Conservation (phyloP, 2,113 vertebrate genomes). For the Xenus cinereus region DNA sequence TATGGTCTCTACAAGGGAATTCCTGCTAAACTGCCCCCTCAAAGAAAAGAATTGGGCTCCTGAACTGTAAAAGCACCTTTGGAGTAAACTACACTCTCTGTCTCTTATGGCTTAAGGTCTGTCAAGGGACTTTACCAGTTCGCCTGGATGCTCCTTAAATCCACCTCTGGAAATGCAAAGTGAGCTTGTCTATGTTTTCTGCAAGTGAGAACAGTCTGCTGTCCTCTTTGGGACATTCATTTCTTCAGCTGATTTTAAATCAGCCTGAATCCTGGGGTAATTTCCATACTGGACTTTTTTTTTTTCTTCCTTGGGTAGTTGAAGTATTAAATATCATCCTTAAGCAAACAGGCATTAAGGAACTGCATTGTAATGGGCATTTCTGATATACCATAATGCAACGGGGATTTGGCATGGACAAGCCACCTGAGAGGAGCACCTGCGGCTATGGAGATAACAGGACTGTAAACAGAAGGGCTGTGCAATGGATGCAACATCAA, state of each 20-base stretch:
- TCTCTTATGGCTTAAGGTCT: not conserved
- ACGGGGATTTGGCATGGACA: conserved; percentile 21
- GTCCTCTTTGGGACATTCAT: not conserved
- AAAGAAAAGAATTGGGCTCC: not conserved
- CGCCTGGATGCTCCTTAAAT: not conserved
- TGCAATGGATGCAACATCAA: not conserved
- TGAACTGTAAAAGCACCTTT: not conserved
- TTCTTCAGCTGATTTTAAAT: not conserved
- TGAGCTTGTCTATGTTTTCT: not conserved
- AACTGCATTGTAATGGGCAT: conserved; percentile 44
- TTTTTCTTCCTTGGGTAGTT: not conserved
- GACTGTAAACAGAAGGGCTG: conserved; percentile 33
- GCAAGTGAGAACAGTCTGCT: not conserved
- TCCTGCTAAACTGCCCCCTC: not conserved
- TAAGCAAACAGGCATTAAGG: conserved; percentile 37
- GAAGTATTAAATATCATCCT: conserved; percentile 28
- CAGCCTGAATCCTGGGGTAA: not conserved
- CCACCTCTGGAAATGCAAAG: not conserved
- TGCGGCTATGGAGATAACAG: conserved; percentile 30
- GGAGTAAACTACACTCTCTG: not conserved
- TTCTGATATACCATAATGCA: conserved; percentile 54
- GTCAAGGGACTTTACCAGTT: not conserved
- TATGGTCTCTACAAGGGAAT: not conserved
- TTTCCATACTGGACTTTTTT: conserved; percentile 6
- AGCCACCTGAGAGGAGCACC: not conserved